Conservation (phyloP, 1,140 invertebrate genomes). For the Psilanteris sp. region DNA sequence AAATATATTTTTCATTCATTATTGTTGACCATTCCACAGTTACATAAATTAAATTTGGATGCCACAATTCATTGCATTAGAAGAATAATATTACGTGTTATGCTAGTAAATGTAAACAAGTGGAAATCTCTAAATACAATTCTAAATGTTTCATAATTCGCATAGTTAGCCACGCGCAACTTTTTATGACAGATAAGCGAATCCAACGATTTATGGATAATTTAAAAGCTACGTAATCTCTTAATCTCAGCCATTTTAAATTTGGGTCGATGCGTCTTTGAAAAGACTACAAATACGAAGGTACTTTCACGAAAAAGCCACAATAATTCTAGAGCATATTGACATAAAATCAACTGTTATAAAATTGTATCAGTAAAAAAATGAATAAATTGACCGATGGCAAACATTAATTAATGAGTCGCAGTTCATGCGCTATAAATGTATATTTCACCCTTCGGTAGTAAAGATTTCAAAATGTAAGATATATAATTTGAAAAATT, state of each 20-base stretch:
- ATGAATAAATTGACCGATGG: no score
- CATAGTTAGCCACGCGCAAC: slow-evolving; percentile 24
- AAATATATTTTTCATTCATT: no score
- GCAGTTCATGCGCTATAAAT: no score
- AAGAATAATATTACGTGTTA: slow-evolving; percentile 24
- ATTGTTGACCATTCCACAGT: slow-evolving; percentile 7
- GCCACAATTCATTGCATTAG: slow-evolving; percentile 14
- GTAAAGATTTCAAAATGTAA: no score
- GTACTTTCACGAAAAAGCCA: slow-evolving; percentile 32
- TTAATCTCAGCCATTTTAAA: slow-evolving; percentile 52
- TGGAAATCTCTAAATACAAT: slow-evolving; percentile 24
- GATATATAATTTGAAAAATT: no score
- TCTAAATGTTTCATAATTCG: slow-evolving; percentile 48
- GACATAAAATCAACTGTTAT: slow-evolving; percentile 29
- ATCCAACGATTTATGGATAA: slow-evolving; percentile 61
- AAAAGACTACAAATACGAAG: slow-evolving; percentile 40
- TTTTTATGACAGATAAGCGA: slow-evolving; percentile 61
- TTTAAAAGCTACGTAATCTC: slow-evolving; percentile 58
- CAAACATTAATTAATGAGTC: no score
- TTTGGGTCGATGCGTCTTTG: slow-evolving; percentile 54
- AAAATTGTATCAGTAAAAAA: slow-evolving; percentile 30
- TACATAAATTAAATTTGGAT: slow-evolving; percentile 8
- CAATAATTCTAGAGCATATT: slow-evolving; percentile 44
- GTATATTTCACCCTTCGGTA: no score
- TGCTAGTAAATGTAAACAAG: slow-evolving; percentile 35